Conservation (phyloP, 2,113 vertebrate species). For the Clarias gariepinus region DNA sequence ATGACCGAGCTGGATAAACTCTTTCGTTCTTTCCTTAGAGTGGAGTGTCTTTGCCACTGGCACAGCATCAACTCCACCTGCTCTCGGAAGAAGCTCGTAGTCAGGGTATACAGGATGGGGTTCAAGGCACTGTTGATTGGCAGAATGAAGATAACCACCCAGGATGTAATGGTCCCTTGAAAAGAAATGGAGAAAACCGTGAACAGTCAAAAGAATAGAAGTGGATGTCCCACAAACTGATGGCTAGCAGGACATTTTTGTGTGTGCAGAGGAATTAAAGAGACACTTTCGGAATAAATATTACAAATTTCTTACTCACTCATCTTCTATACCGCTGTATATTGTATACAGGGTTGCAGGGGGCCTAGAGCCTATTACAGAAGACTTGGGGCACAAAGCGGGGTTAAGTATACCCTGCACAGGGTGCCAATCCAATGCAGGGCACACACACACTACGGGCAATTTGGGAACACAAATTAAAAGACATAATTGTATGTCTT, state of each 20-base stretch:
- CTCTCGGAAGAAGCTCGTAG: conserved; percentile 81
- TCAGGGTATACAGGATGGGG: conserved; percentile 78
- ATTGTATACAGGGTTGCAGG: no score
- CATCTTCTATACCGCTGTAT: no score
- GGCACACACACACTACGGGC: no score
- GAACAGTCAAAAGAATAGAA: background rate
- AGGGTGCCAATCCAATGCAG: no score
- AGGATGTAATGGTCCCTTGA: conserved; percentile 76
- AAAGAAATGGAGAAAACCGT: conserved; percentile 21
- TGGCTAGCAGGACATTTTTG: background rate
- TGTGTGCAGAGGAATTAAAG: background rate
- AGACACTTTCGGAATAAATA: background rate
- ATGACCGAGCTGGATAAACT: conserved; percentile 68
- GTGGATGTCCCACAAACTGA: background rate
- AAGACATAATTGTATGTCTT: no score
- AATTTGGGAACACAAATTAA: no score
- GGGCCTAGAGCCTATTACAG: no score
- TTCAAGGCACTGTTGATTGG: conserved; percentile 83
- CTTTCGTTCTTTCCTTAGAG: conserved; percentile 70
- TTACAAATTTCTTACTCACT: no score
- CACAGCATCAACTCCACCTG: conserved; percentile 76
- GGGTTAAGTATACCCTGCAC: no score
- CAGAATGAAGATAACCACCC: conserved; percentile 80
- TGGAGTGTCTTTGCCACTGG: conserved; percentile 67
- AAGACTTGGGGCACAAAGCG: no score